Evolutionary conservation across 2,797 vertebrate genomes (phyloP), one percentile per base, ranked within the genome.

Genomic region (Propithecus perrieri): DNA sequence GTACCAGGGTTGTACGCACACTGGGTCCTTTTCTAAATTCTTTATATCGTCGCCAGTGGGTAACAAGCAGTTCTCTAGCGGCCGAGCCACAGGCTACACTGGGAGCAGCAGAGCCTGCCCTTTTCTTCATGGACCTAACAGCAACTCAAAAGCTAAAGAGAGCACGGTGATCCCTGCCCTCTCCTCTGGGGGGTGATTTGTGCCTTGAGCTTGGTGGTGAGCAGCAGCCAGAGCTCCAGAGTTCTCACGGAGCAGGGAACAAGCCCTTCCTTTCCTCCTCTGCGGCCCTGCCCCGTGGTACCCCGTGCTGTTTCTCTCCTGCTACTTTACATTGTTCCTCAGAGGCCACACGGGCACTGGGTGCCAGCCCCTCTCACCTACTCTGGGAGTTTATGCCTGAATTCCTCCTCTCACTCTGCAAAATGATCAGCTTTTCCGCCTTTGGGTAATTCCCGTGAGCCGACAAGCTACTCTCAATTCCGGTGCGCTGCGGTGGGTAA

Each of bases 281-380:
- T 24, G 12, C 0, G 5, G 4, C 20, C n/a, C 5, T 2, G 4
- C 9, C 30, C 18, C 15, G 1, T 3, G 26, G 41, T 7, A 10
- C 11, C 5, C 8, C 0, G 3, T 0, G 0, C 10, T 5, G 24
- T 30, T 20, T 61, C 79, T 79, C 38, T 38, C 76, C 48, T 15
- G 0, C 28, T n/a, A 28, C 12, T 57, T 14, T 0, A 3, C 0
- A 1, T 4, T 63, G 11, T 22, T 48, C 26, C 1, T 35, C 4
- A 1, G 43, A 33, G 28, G n/a, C 59, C 7, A 3, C 0, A 1
- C 15, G 8, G 1, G 2, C 5, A 5, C 10, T 11, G 41, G 2
- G 5, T 12, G 48, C 38, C 35, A 30, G 17, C 46, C n/a, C 22
- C 35, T 85, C 10, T n/a, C 67, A 28, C 28, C 6, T 7, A 5